These are phyloP conservation scores for Magallana gigas DNA, from an alignment of 1,140 invertebrate species.

Conservation along the genomic window DNA sequence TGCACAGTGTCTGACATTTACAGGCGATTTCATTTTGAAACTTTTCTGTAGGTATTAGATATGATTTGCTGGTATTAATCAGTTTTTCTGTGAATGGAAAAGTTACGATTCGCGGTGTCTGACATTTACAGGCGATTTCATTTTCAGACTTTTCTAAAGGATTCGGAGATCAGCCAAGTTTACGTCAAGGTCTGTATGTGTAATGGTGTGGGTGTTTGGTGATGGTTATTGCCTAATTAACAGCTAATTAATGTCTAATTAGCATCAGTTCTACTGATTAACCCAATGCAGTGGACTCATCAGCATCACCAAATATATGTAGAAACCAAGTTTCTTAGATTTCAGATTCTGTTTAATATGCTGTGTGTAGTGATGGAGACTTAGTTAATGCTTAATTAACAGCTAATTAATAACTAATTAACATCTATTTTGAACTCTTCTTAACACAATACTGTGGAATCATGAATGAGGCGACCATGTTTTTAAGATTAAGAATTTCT, in stretches of 20 bases:
- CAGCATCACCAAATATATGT: too few relatives aligned
- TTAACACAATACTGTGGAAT: too few relatives aligned
- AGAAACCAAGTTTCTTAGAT: too few relatives aligned
- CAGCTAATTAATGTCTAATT: too few relatives aligned
- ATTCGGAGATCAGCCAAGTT: slow-evolving; percentile 39
- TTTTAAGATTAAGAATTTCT: too few relatives aligned
- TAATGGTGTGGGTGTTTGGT: not conserved
- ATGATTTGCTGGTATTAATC: not conserved
- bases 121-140: slow-evolving; percentile 52
- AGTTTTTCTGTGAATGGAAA: not conserved
- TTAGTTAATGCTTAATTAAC: not conserved
- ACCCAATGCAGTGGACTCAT: too few relatives aligned
- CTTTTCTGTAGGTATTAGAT: slow-evolving; percentile 39
- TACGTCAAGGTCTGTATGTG: slow-evolving; percentile 45
- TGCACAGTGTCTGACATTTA: slow-evolving; percentile 30
- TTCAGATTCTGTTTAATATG: not conserved
- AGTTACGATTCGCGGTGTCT: not conserved
- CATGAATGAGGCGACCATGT: too few relatives aligned
- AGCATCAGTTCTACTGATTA: too few relatives aligned
- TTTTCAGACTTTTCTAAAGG: slow-evolving; percentile 51
- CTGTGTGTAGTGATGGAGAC: not conserved
- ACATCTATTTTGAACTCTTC: too few relatives aligned
- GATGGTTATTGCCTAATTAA: not conserved
- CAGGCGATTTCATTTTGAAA: slow-evolving; percentile 52
- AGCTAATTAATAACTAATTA: not conserved